These are phyloP conservation scores for Hippocampus mohnikei DNA, from an alignment of 2,113 vertebrate genomes.

Conservation along the genomic window DNA sequence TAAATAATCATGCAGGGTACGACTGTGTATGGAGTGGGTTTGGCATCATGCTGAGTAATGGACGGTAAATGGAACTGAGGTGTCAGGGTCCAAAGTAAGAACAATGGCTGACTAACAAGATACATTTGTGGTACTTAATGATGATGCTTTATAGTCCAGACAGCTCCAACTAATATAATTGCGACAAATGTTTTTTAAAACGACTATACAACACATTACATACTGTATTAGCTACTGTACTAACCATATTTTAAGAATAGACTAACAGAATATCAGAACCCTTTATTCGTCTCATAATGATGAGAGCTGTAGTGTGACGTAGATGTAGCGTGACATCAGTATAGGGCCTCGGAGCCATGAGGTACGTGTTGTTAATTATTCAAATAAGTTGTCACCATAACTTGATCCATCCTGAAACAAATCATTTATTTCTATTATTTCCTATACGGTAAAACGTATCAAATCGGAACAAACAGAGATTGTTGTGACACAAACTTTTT, in stretches of 20 bases:
- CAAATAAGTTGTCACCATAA: neutral
- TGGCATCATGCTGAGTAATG: neutral
- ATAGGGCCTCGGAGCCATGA: neutral
- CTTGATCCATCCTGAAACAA: no score
- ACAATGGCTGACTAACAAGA: neutral
- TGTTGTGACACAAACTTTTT: no score
- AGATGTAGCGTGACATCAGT: neutral
- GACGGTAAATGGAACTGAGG: neutral
- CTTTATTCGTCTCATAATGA: neutral
- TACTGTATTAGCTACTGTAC: neutral
- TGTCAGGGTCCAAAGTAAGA: neutral
- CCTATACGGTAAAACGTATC: no score
- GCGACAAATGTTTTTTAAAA: neutral
- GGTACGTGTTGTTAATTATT: neutral
- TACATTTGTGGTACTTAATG: neutral
- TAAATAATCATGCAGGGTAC: neutral
- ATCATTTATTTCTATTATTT: no score
- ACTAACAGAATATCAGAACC: neutral
- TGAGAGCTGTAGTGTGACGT: neutral
- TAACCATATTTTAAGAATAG: neutral
- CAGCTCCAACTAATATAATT: neutral
- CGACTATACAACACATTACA: neutral
- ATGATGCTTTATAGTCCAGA: neutral
- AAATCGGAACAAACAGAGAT: no score
- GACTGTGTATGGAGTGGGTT: neutral